These are phyloP conservation scores for Emydocephalus ijimae DNA, from an alignment of 2,113 vertebrate genomes.

Conservation along the genomic window DNA sequence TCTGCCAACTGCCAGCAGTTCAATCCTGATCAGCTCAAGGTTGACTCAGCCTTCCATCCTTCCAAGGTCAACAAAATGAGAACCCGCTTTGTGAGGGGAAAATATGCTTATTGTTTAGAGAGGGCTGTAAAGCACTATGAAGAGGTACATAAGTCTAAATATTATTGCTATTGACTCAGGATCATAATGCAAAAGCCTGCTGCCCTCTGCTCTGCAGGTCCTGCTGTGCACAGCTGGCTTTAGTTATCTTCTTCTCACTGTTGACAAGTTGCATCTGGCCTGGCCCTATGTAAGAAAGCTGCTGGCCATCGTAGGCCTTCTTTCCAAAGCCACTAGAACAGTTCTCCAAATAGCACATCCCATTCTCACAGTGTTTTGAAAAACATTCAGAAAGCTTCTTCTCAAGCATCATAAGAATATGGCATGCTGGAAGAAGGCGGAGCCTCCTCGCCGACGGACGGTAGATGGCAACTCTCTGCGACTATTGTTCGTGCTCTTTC, in stretches of 20 bases:
- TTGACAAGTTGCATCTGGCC: background rate
- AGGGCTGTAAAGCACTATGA: background rate
- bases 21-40: background rate
- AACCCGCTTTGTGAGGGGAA: background rate
- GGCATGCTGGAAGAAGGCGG: too few species aligned
- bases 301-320: background rate
- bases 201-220: background rate
- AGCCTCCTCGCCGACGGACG: too few species aligned
- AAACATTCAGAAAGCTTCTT: background rate
- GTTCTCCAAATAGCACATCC: background rate
- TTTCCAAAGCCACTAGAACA: background rate
- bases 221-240: background rate
- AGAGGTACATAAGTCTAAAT: background rate
- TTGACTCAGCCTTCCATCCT: background rate
- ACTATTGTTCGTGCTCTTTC: too few species aligned
- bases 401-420: background rate
- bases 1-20: background rate
- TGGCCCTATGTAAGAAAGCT: background rate
- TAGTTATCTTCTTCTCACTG: background rate
- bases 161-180: background rate
- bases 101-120: background rate
- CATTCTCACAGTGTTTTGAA: background rate
- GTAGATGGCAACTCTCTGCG: too few species aligned
- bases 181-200: background rate
- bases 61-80: background rate